A percentile compares a stretch with the other conserved stretches of the same genome.
These are phyloP conservation scores for Crotalus tigris DNA, from an alignment of 2,113 vertebrate species.

Conservation along the genomic window DNA sequence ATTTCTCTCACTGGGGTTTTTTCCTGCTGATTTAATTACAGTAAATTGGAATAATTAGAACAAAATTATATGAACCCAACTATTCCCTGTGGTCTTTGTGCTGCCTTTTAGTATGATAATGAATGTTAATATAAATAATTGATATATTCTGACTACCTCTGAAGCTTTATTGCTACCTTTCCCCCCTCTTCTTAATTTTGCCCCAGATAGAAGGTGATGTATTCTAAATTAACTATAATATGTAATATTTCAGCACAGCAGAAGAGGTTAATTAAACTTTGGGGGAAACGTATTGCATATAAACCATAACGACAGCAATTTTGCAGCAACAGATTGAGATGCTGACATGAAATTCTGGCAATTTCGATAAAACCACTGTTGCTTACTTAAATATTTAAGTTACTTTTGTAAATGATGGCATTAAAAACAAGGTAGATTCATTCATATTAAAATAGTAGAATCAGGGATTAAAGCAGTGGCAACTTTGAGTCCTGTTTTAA, in stretches of 20 bases:
- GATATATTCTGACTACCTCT: constrained; percentile 53
- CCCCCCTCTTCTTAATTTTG: constrained; percentile 49
- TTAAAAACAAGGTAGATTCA: not conserved
- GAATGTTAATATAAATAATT: constrained; percentile 64
- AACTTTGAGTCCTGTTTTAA: not conserved
- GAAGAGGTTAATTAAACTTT: constrained; percentile 62
- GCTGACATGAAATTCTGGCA: constrained; percentile 31
- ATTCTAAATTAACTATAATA: constrained; percentile 26
- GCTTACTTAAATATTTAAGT: not conserved
- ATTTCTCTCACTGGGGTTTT: constrained; percentile 50
- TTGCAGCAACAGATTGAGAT: constrained; percentile 35
- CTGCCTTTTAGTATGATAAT: constrained; percentile 61
- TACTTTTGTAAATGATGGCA: not conserved
- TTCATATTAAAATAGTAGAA: not conserved
- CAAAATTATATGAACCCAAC: constrained; percentile 57
- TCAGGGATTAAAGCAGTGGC: not conserved
- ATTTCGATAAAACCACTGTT: not conserved
- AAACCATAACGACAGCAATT: constrained; percentile 53
- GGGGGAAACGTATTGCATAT: constrained; percentile 40
- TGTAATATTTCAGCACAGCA: constrained; percentile 43
- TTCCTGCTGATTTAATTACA: constrained; percentile 65
- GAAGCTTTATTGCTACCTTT: constrained; percentile 51
- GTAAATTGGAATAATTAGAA: constrained; percentile 68
- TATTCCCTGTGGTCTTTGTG: constrained; percentile 57
- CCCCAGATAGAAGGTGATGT: constrained; percentile 44